Percentiles rank a stretch among this genome's conserved stretches.
phyloP scores from a whole-genome alignment of 2,888 invertebrate genomes.

The Podabrus alpinus region DNA sequence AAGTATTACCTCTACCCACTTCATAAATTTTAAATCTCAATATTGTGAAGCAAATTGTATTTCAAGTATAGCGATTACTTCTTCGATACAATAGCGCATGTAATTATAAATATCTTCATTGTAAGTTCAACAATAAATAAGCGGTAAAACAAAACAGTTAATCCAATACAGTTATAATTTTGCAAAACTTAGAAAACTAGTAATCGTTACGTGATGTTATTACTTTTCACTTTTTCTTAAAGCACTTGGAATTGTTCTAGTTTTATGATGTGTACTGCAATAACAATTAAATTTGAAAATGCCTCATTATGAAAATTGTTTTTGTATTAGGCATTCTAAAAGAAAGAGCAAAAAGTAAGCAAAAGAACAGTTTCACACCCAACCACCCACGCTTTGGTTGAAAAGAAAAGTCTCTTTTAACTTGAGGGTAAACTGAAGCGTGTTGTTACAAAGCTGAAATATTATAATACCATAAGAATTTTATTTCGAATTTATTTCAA shows the following conservation, averaged over 20 bases:
- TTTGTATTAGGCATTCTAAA: too few relatives aligned
- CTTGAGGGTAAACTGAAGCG: neutral
- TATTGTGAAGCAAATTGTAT: neutral
- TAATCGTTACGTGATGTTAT: neutral
- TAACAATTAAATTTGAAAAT: neutral
- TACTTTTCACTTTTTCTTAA: neutral
- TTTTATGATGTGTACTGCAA: neutral
- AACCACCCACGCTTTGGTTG: neutral
- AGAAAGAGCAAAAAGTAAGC: conserved; percentile 6
- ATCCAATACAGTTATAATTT: neutral
- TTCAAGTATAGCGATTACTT: neutral
- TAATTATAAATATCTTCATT: conserved; percentile 8
- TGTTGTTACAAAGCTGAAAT: conserved; percentile 10
- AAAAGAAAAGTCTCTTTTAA: neutral
- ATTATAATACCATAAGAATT: neutral
- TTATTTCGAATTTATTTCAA: neutral
- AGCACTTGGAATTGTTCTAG: neutral
- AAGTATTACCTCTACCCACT: neutral
- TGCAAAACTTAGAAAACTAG: neutral
- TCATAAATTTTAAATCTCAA: neutral
- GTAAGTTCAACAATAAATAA: neutral
- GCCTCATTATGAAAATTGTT: neutral
- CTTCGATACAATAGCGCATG: conserved; percentile 9
- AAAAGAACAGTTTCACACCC: conserved; percentile 17
- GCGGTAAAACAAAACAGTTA: neutral